Evolutionary conservation across 2,888 invertebrate genomes (phyloP), one percentile per base, ranked within the genome.

Genomic region (Acronicta psi): DNA sequence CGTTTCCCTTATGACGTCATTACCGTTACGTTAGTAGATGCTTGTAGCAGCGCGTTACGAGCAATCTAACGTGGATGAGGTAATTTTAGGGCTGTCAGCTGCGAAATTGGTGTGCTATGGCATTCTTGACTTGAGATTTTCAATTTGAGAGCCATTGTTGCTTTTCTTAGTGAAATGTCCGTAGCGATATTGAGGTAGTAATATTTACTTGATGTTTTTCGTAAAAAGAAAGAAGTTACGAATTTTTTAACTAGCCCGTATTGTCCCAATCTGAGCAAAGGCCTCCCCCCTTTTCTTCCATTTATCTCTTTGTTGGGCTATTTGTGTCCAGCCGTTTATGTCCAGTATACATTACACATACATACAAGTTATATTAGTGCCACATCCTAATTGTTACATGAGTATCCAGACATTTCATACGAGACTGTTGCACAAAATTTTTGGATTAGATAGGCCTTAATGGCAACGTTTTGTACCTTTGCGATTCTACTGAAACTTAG

Each of bases 1-100:
- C 70, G 73, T 69, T 66, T 63, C 66, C 56, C 73, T 70, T 70
- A 70, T 73, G 75, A 75, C 71, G 75, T 71, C 75, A 75, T 75
- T 75, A 74, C 75, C 52, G 73, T 75, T 66, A 74, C 72, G 69
- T 75, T 72, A 65, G 68, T 69, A 68, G 69, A 74, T 61, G 73
- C 72, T 69, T 69, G 75, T 72, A 66, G 65, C 68, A 46, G 50
- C 59, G 47, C 59, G 75, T 73, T 75, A 69, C 69, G 69, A 75
- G 75, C 75, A 75, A 75, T 75, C 72, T 75, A 72, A 69, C 69
- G 69, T 55, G 72, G 66, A 72, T 72, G 66, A 69, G 66, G 72
- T 72, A 67, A 72, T 66, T 71, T 62, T 62, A 74, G 73, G 75
- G 73, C 44, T 73, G 75, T 43, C 69, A 53, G 41, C 23, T 44